A percentile compares a stretch with the other conserved stretches of the same genome.
Conservation (phyloP, 2,888 invertebrate genomes). For the Ectobius pallidus region DNA sequence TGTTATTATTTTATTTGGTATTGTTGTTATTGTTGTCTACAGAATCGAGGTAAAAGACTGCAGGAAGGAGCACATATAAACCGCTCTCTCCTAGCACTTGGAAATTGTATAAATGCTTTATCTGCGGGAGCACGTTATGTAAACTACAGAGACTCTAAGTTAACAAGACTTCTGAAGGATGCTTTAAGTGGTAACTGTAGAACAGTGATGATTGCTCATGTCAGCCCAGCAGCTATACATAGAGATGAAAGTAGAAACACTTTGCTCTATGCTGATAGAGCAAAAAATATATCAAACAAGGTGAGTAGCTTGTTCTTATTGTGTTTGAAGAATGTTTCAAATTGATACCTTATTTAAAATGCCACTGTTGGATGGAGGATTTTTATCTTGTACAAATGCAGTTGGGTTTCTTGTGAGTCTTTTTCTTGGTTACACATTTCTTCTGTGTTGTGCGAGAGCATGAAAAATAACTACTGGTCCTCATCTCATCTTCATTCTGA, state of each 20-base stretch:
- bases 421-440: too few relatives aligned
- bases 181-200: slow-evolving; percentile 90
- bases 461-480: too few relatives aligned
- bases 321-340: too few relatives aligned
- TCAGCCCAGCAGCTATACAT: slow-evolving; percentile 80
- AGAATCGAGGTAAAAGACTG: slow-evolving; percentile 82
- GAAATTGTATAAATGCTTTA: slow-evolving; percentile 95
- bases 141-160: slow-evolving; percentile 94
- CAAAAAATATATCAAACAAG: slow-evolving; percentile 91
- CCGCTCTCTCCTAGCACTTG: slow-evolving; percentile 85
- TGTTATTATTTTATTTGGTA: too few relatives aligned
- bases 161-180: slow-evolving; percentile 87
- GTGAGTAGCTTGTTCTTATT: slow-evolving; percentile 60
- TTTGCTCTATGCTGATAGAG: slow-evolving; percentile 90
- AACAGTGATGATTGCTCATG: slow-evolving; percentile 97
- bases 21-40: too few relatives aligned
- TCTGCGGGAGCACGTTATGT: slow-evolving; percentile 84
- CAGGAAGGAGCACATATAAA: slow-evolving; percentile 97
- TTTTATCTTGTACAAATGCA: too few relatives aligned
- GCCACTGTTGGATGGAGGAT: too few relatives aligned
- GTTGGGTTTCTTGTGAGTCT: too few relatives aligned
- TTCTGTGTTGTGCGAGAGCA: too few relatives aligned
- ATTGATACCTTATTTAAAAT: too few relatives aligned
- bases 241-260: slow-evolving; percentile 95
- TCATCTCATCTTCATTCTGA: too few relatives aligned